Evolutionary conservation across 2,797 vertebrate species (phyloP), one percentile per base, ranked within the genome.

Genomic region (Fundulus diaphanus): DNA sequence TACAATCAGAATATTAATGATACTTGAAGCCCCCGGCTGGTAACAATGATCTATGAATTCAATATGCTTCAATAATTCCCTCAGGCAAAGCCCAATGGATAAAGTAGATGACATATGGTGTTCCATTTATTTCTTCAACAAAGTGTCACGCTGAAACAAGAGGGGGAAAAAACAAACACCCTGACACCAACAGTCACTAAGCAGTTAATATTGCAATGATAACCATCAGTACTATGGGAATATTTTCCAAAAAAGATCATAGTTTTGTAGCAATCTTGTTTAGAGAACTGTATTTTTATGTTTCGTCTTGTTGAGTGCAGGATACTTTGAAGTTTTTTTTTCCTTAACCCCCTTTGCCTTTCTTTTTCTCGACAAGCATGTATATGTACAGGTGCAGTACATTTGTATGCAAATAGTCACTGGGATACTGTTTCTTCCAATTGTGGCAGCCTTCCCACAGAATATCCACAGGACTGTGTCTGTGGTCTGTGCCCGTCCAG

Each of bases 11-110:
- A 92, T 93, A 93, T 92, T 89, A 93, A 94, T 90, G 88, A 84
- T 46, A 84, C 82, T 92, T 86, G 89, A 90, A 90, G 86, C 82
- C 82, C 78, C 78, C 78, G 80, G 93, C 90, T 77, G 89, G 82
- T 80, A 90, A 91, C 89, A 89, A 87, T 92, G 90, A 94, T 94
- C 83, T 91, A 93, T 93, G 90, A 90, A 92, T 93, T 86, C 89
- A 93, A 93, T 93, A 93, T 89, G 75, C 87, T 81, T 48, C 82
- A 89, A 90, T 78, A 83, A 82, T 90, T 90, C 87, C 85, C 87
- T 83, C 67, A 81, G 84, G 83, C 73, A 88, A 87, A 85, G 78
- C 83, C 80, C 91, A 79, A 37, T 78, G 77, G 85, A 88, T 84
- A 68, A 74, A 76, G 84, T 72, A 79, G 72, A 77, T 79, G 72